Percentiles rank a stretch among this genome's conserved stretches.
Evolutionary conservation across 2,888 invertebrate genomes (phyloP).

Genomic region (Cerceris ruficornis): DNA sequence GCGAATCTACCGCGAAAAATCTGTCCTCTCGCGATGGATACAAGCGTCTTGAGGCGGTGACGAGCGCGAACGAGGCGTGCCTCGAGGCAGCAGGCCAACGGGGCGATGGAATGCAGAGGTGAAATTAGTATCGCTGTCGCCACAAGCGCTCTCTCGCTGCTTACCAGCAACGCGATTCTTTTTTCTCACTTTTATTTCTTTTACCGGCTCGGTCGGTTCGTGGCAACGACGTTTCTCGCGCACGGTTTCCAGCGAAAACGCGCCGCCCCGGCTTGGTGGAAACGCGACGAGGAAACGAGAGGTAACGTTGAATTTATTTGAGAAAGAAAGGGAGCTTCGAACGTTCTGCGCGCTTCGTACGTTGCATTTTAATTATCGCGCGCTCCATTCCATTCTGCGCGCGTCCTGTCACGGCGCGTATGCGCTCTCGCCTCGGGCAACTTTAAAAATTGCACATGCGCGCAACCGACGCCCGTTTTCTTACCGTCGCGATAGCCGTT

Average conservation of each 20-base stretch:
- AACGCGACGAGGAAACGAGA: slow-evolving; percentile 13
- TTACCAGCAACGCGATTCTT: slow-evolving; percentile 53
- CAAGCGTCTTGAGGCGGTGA: slow-evolving; percentile 17
- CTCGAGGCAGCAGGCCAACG: slow-evolving; percentile 53
- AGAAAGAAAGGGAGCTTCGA: slow-evolving; percentile 46
- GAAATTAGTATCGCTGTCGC: slow-evolving; percentile 70
- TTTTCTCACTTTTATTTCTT: slow-evolving; percentile 23
- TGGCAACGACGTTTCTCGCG: slow-evolving; percentile 17
- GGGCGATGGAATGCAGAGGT: slow-evolving; percentile 67
- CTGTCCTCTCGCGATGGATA: slow-evolving; percentile 12
- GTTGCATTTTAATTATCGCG: slow-evolving; percentile 61
- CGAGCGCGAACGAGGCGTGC: slow-evolving; percentile 49
- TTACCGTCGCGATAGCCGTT: slow-evolving; percentile 32
- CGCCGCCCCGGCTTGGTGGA: slow-evolving; percentile 26
- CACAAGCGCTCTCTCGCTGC: slow-evolving; percentile 55
- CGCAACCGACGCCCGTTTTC: slow-evolving; percentile 24
- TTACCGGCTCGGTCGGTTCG: slow-evolving; percentile 20
- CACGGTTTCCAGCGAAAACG: slow-evolving; percentile 48
- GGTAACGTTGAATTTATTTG: slow-evolving; percentile 46
- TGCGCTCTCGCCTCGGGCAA: slow-evolving; percentile 29
- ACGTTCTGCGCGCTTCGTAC: slow-evolving; percentile 43
- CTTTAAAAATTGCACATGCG: slow-evolving; percentile 41
- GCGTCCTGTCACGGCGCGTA: slow-evolving; percentile 37
- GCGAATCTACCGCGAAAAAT: slow-evolving; percentile 33
- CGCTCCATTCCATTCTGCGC: slow-evolving; percentile 43